Conservation (phyloP, 2,888 invertebrate species). For the Corbicula japonica region DNA sequence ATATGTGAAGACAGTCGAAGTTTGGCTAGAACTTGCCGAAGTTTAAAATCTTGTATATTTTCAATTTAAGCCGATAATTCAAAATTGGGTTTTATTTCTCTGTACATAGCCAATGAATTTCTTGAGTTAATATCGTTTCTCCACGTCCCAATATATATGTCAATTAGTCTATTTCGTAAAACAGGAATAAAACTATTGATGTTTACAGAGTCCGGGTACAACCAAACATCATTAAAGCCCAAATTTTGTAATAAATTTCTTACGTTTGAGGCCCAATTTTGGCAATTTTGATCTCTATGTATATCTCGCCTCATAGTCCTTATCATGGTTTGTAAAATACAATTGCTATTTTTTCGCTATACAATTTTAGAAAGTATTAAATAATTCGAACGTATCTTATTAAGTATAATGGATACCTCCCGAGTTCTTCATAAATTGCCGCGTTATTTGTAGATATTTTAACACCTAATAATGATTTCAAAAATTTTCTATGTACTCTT, state of each 20-base stretch:
- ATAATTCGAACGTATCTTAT: conserved; percentile 7
- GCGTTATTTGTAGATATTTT: conserved; percentile 5
- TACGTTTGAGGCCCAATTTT: background rate
- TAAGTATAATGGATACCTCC: conserved; percentile 14
- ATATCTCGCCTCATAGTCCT: background rate
- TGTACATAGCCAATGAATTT: too few relatives aligned
- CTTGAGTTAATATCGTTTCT: too few relatives aligned
- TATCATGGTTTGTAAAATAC: background rate
- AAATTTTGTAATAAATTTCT: conserved; percentile 1
- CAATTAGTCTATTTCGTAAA: too few relatives aligned
- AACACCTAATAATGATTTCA: conserved; percentile 16
- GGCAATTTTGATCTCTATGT: background rate
- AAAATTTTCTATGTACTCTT: conserved; percentile 38
- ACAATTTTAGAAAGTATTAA: conserved; percentile 9
- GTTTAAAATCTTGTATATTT: too few relatives aligned
- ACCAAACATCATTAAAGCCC: too few relatives aligned
- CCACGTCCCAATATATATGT: too few relatives aligned
- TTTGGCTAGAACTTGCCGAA: too few relatives aligned
- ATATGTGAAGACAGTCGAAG: too few relatives aligned
- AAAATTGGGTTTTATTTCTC: too few relatives aligned
- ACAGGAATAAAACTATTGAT: too few relatives aligned
- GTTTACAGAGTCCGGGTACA: too few relatives aligned
- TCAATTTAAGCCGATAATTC: too few relatives aligned
- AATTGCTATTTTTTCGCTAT: conserved; percentile 15
- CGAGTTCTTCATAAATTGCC: conserved; percentile 18